Percentiles rank a stretch among this genome's conserved stretches.
These are phyloP conservation scores for Accipiter virgatus DNA, from an alignment of 2,113 vertebrate species.

Conservation along the genomic window DNA sequence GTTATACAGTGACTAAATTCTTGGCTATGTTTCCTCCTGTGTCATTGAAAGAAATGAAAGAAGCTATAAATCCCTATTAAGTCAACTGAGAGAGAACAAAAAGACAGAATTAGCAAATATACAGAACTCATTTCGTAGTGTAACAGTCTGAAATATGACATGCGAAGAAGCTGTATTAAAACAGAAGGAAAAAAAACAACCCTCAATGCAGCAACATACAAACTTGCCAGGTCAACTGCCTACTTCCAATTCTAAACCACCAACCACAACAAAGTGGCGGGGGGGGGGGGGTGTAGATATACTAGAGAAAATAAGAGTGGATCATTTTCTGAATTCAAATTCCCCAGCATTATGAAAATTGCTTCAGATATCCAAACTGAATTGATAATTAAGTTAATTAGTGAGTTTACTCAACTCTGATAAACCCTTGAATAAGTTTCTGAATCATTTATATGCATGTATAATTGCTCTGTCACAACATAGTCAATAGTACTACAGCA, in stretches of 20 bases:
- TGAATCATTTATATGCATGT: background rate
- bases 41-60: background rate
- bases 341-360: background rate
- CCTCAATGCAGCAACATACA: background rate
- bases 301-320: background rate
- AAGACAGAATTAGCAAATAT: background rate
- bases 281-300: background rate
- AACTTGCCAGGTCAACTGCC: background rate
- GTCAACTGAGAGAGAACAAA: background rate
- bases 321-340: background rate
- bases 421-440: background rate
- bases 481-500: background rate
- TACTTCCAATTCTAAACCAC: background rate
- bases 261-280: background rate
- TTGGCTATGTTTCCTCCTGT: background rate
- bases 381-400: background rate
- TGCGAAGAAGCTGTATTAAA: background rate
- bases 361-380: background rate
- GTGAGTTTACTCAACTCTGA: background rate
- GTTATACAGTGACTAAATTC: background rate
- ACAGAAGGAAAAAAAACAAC: background rate
- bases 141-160: background rate
- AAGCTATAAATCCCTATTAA: background rate
- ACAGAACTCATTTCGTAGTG: background rate
- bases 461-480: background rate